Evolutionary conservation across 2,888 invertebrate species (phyloP), one percentile per base, ranked within the genome.

Genomic region (Coenonympha glycerion): DNA sequence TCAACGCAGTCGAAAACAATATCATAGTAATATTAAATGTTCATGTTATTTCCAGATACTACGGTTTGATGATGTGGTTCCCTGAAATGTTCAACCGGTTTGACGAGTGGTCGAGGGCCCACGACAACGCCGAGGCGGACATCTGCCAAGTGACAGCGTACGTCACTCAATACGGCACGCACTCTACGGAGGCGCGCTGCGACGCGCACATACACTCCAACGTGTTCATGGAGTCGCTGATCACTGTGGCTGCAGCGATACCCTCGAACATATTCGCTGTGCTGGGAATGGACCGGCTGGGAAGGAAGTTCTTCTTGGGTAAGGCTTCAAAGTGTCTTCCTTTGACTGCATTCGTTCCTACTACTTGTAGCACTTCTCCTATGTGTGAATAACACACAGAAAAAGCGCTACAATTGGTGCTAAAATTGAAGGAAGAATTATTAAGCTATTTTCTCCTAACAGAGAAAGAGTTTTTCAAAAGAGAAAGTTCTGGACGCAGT

Each of bases 41-140:
- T 11, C 6, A n/a, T 39, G 13, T 1, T 4, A 16, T 18, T 55
- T 57, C 0, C 78, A 93, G 94, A 49, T 97, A 96, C 79, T 97
- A 97, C 76, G 97, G 97, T 33, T 88, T 97, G 47, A 96, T 96
- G 95, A 95, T 97, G 95, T 97, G 97, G 97, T 96, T 97, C 84
- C 97, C 97, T 0, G 96, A 97, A 81, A 89, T 97, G 71, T 97
- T 97, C 84, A 95, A 94, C 75, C 92, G 96, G 40, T 95, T 95
- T 76, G 94, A 95, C 80, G 93, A 94, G 73, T 95, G 90, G 83
- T 90, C 91, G 44, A 88, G 89, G 46, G 84, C 88, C 24, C 91
- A 93, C 78, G 91, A 92, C 44, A 90, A 90, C 62, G 85, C 88
- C 40, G 88, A 89, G 44, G 92, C 92, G 0, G 90, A 91, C 60